A percentile compares a stretch with the other conserved stretches of the same genome.
Evolutionary conservation across 2,888 invertebrate species (phyloP).

Genomic region (Hetaerina titia): DNA sequence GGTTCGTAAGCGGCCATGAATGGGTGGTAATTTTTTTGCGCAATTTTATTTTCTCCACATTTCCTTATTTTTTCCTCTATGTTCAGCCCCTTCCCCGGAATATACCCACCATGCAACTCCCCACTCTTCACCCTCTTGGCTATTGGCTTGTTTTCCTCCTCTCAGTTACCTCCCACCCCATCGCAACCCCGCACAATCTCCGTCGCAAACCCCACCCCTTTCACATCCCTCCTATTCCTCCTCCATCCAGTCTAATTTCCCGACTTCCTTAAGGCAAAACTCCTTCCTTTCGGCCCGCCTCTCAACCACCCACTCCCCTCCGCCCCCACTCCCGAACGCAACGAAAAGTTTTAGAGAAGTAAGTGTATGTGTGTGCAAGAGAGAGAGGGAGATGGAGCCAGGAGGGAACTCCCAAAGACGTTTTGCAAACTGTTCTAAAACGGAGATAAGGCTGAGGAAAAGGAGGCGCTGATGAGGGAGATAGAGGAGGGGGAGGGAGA

Average conservation of each 20-base stretch:
- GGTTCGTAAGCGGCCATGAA: too few relatives aligned
- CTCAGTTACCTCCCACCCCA: neutral
- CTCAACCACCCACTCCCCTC: neutral
- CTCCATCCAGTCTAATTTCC: constrained; percentile 60
- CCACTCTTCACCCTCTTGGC: neutral
- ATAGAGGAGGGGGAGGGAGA: neutral
- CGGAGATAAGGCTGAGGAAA: constrained; percentile 56
- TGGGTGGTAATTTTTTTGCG: too few relatives aligned
- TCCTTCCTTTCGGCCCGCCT: constrained; percentile 4
- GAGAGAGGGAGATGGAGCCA: neutral
- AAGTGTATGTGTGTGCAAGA: neutral
- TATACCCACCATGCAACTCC: neutral
- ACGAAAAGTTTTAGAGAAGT: constrained; percentile 52
- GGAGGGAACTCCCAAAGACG: neutral
- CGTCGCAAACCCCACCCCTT: neutral
- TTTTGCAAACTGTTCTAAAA: constrained; percentile 61
- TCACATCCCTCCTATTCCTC: neutral
- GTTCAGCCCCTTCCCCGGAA: neutral
- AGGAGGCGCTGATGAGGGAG: neutral
- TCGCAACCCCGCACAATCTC: neutral
- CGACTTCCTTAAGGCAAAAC: constrained; percentile 59
- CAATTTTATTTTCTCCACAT: too few relatives aligned
- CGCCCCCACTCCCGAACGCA: neutral
- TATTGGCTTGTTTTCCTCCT: neutral
- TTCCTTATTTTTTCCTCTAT: too few relatives aligned